A percentile compares a stretch with the other conserved stretches of the same genome.
phyloP scores from a whole-genome alignment of 2,888 invertebrate species.

The Parnassius glacialis region DNA sequence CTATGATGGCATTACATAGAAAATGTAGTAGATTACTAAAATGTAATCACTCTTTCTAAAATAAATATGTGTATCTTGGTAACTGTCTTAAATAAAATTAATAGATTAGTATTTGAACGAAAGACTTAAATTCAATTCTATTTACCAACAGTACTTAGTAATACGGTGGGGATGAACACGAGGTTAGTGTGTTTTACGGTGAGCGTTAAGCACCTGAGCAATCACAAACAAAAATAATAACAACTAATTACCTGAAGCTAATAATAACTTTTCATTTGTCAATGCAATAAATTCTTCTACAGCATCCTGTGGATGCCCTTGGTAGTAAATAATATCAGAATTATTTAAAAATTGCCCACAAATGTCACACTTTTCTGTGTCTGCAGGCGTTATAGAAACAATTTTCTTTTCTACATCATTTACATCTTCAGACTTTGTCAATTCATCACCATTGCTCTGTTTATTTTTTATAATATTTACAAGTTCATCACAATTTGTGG shows the following conservation, averaged over 20 bases:
- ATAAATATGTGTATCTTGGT: too few relatives aligned
- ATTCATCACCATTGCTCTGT: slow-evolving; percentile 21
- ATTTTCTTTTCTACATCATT: slow-evolving; percentile 27
- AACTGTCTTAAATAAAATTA: too few relatives aligned
- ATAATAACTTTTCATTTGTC: slow-evolving; percentile 86
- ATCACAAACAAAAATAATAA: not conserved
- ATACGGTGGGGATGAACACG: not conserved
- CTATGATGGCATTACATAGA: too few relatives aligned
- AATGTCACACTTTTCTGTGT: slow-evolving; percentile 64
- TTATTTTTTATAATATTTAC: slow-evolving; percentile 2
- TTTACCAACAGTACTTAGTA: not conserved
- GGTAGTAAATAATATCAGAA: slow-evolving; percentile 80
- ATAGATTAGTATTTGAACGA: too few relatives aligned
- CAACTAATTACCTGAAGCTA: slow-evolving; percentile 83
- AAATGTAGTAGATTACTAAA: too few relatives aligned
- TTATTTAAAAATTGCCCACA: slow-evolving; percentile 73
- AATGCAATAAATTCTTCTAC: slow-evolving; percentile 88
- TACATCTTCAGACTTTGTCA: slow-evolving; percentile 9
- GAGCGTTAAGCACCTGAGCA: too few relatives aligned
- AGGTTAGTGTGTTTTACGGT: too few relatives aligned
- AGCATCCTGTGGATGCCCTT: slow-evolving; percentile 89
- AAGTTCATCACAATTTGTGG: slow-evolving; percentile 13
- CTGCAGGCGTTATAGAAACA: slow-evolving; percentile 24
- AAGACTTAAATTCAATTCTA: not conserved
- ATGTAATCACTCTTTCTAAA: too few relatives aligned